Evolutionary conservation across 2,888 invertebrate species (phyloP).

Genomic region (Andrena marginata): DNA sequence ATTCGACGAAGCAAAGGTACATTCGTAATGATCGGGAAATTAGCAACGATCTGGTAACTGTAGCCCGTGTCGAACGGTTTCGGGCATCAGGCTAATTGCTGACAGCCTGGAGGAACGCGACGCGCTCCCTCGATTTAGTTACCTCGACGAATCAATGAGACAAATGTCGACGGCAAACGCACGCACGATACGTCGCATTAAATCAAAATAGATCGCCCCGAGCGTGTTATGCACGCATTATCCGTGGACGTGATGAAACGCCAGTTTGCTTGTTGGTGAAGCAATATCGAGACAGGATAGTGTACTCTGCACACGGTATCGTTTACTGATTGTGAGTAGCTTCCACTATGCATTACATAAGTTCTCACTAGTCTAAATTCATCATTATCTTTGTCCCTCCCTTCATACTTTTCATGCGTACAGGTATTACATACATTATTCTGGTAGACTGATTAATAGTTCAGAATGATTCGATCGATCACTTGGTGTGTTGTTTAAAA

Average conservation of each 20-base stretch:
- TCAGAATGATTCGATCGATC: too few relatives aligned
- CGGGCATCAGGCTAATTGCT: constrained; percentile 53
- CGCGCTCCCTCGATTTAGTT: constrained; percentile 25
- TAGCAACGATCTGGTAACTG: constrained; percentile 38
- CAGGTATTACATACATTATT: too few relatives aligned
- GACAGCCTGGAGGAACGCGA: constrained; percentile 25
- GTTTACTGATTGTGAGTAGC: background rate
- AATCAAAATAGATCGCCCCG: constrained; percentile 64
- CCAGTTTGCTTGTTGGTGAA: constrained; percentile 43
- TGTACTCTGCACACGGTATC: background rate
- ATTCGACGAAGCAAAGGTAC: background rate
- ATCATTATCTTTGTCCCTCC: too few relatives aligned
- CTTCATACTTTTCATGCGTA: too few relatives aligned
- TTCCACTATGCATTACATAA: background rate
- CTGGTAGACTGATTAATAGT: too few relatives aligned
- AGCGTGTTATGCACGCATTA: constrained; percentile 56
- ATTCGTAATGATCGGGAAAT: constrained; percentile 36
- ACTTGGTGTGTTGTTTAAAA: too few relatives aligned
- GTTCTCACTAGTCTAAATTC: background rate
- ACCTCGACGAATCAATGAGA: constrained; percentile 60
- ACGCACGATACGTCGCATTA: constrained; percentile 49
- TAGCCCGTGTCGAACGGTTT: constrained; percentile 24
- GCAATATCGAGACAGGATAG: constrained; percentile 17
- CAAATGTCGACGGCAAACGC: constrained; percentile 59
- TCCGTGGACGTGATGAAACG: constrained; percentile 61